A percentile compares a stretch with the other conserved stretches of the same genome.
phyloP scores from a whole-genome alignment of 2,797 vertebrate genomes.

The Pterois miles region DNA sequence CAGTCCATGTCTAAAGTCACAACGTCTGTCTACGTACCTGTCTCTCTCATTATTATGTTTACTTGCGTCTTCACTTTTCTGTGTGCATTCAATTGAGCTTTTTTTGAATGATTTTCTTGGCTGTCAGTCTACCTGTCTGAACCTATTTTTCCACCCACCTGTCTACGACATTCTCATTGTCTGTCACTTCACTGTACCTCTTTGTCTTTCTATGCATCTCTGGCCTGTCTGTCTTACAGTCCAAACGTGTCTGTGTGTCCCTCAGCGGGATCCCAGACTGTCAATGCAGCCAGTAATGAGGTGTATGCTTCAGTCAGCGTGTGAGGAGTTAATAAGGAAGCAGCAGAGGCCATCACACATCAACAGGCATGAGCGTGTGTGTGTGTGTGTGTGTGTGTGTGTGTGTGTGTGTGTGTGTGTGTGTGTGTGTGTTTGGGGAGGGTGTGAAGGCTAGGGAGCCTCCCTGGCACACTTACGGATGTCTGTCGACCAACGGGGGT shows the following conservation, averaged over 20 bases:
- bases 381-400: constrained; percentile 23
- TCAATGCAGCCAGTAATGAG: constrained; percentile 80
- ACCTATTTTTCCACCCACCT: constrained; percentile 24
- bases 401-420: constrained; percentile 16
- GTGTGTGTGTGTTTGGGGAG: constrained; percentile 42
- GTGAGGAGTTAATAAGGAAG: constrained; percentile 85
- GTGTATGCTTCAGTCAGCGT: constrained; percentile 79
- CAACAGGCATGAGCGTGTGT: constrained; percentile 71
- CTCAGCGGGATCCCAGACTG: constrained; percentile 65
- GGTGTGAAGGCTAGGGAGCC: constrained; percentile 53
- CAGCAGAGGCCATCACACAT: constrained; percentile 78
- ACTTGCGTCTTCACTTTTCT: not conserved
- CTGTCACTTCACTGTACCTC: constrained; percentile 47
- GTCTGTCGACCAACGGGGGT: constrained; percentile 73
- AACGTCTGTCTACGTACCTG: not conserved
- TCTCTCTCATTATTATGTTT: not conserved
- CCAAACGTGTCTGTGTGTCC: constrained; percentile 53
- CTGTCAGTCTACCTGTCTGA: constrained; percentile 20
- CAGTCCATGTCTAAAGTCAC: not conserved
- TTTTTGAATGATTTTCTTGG: constrained; percentile 21
- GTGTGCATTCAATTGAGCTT: not conserved
- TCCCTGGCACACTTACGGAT: constrained; percentile 73
- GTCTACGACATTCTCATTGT: constrained; percentile 1
- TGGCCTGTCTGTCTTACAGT: constrained; percentile 63
- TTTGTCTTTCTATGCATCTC: constrained; percentile 55